Evolutionary conservation across 2,113 vertebrate genomes (phyloP).

Genomic region (Rhagologus leucostigma): DNA sequence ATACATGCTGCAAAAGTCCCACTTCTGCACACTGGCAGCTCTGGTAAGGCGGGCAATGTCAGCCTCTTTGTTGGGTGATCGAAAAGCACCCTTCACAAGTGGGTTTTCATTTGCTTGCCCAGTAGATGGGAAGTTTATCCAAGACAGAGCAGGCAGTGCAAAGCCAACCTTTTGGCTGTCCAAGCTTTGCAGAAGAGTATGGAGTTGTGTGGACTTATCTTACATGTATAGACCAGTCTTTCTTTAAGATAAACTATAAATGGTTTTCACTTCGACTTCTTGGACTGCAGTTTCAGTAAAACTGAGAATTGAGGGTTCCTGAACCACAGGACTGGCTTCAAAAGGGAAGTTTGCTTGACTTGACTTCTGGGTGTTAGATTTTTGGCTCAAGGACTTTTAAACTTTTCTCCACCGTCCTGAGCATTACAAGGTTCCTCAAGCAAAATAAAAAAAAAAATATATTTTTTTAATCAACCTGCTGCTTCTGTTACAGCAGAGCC

Average conservation of each 20-base stretch:
- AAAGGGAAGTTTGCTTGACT: not conserved
- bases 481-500: not conserved
- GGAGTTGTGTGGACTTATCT: not conserved
- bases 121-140: not conserved
- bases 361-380: not conserved
- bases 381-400: not conserved
- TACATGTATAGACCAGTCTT: not conserved
- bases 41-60: rapidly evolving
- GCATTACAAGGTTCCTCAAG: not conserved
- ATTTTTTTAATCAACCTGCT: not conserved
- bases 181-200: not conserved
- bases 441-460: not conserved
- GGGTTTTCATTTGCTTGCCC: not conserved
- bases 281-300: not conserved
- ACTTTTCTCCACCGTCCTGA: not conserved
- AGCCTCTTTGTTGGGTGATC: not conserved
- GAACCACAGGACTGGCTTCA: not conserved
- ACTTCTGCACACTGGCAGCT: not conserved
- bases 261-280: not conserved
- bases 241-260: not conserved
- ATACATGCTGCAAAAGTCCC: not conserved
- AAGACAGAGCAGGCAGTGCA: not conserved
- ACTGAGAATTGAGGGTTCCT: not conserved
- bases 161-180: not conserved
- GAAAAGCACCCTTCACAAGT: not conserved